A percentile compares a stretch with the other conserved stretches of the same genome.
Evolutionary conservation across 2,113 vertebrate species (phyloP).

Genomic region (Caretta caretta): DNA sequence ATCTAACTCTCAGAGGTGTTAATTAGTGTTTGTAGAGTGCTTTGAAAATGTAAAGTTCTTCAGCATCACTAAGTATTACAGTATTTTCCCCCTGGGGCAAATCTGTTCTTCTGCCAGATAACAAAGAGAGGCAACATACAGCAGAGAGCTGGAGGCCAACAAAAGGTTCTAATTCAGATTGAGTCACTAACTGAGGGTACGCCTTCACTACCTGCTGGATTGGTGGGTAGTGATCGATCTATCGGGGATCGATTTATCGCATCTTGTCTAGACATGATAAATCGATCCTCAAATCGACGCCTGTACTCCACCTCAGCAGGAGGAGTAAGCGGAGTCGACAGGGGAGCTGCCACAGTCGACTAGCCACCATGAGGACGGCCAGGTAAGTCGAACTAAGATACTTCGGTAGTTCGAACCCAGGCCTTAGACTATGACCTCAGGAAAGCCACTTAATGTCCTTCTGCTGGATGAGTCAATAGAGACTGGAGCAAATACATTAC

Average conservation of each 20-base stretch:
- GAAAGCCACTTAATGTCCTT: background rate
- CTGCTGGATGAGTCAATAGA: background rate
- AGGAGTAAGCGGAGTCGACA: too few relatives aligned
- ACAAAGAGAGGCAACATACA: background rate
- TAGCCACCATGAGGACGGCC: too few relatives aligned
- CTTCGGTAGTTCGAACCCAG: too few relatives aligned
- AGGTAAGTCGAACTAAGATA: too few relatives aligned
- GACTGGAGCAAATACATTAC: background rate
- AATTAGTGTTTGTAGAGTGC: background rate
- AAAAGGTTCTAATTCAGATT: background rate
- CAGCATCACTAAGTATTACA: background rate
- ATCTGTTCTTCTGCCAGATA: background rate
- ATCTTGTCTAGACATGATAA: too few relatives aligned
- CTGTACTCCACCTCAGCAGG: too few relatives aligned
- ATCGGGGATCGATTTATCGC: too few relatives aligned
- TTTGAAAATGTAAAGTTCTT: background rate
- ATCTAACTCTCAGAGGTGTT: background rate
- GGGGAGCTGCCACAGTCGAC: too few relatives aligned
- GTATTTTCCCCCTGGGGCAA: background rate
- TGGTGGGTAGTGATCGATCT: too few relatives aligned
- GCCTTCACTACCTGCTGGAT: too few relatives aligned
- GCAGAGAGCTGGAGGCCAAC: background rate
- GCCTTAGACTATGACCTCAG: background rate
- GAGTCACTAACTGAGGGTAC: background rate
- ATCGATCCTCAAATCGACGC: too few relatives aligned